Conservation (phyloP, 2,888 invertebrate species). For the Drosophila nigricruria region DNA sequence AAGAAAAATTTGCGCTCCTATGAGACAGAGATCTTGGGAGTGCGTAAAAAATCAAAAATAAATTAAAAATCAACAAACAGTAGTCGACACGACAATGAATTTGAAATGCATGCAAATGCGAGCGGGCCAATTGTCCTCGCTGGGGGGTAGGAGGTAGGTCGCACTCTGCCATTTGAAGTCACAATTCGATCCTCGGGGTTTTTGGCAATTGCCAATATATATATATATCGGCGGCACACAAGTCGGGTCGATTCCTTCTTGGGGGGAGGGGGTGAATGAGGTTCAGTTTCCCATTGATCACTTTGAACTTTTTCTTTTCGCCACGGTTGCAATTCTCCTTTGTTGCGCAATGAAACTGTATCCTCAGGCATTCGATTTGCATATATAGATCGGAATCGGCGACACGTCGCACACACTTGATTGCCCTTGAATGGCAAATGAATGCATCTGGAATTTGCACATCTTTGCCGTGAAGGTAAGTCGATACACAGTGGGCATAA, state of each 20-base stretch:
- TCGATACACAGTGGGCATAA: constrained; percentile 52
- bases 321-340: constrained; percentile 75
- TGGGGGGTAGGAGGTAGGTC: background rate
- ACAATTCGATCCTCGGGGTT: constrained; percentile 54
- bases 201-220: constrained; percentile 55
- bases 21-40: constrained; percentile 44
- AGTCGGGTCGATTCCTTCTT: constrained; percentile 15
- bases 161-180: constrained; percentile 45
- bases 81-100: constrained; percentile 74
- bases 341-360: constrained; percentile 73
- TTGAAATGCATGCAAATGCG: constrained; percentile 76
- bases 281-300: constrained; percentile 35
- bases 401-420: constrained; percentile 69
- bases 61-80: constrained; percentile 83
- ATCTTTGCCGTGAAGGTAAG: constrained; percentile 56
- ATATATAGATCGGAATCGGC: constrained; percentile 60
- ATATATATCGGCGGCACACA: constrained; percentile 7
- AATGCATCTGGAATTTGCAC: constrained; percentile 59
- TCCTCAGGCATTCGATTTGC: constrained; percentile 60
- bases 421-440: constrained; percentile 72
- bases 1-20: constrained; percentile 19
- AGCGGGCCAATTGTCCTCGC: constrained; percentile 54
- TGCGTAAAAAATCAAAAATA: constrained; percentile 77
- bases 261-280: background rate
- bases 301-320: constrained; percentile 52